Conservation (phyloP, 2,797 vertebrate species). For the Pteropus rufus region DNA sequence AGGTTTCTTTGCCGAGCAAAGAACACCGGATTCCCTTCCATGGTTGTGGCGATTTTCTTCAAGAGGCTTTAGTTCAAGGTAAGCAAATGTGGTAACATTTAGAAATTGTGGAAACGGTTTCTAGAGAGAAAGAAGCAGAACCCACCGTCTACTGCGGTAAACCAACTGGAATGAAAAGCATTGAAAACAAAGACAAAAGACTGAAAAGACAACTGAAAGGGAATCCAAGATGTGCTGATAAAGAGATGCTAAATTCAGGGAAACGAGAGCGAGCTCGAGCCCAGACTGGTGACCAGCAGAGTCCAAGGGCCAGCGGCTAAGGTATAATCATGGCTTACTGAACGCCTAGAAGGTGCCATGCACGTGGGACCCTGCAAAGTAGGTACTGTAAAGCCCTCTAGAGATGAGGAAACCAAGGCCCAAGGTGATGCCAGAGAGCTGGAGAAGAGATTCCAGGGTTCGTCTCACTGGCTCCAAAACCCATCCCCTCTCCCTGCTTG, state of each 20-base stretch:
- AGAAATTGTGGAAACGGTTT: background rate
- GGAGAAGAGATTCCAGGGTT: background rate
- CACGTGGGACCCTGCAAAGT: background rate
- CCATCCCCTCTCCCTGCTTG: background rate
- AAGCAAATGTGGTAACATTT: background rate
- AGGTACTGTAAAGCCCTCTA: background rate
- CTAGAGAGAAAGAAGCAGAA: background rate
- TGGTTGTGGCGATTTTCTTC: background rate
- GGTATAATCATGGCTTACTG: background rate
- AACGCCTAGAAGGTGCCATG: background rate
- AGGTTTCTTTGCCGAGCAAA: background rate
- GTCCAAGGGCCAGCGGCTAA: background rate
- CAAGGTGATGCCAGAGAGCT: background rate
- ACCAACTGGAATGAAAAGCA: background rate
- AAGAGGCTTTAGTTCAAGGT: background rate
- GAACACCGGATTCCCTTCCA: accelerated
- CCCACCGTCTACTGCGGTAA: background rate
- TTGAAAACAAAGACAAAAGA: background rate
- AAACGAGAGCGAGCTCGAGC: background rate
- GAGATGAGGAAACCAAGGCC: background rate
- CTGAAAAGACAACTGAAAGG: background rate
- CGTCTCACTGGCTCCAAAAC: background rate
- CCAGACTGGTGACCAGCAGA: background rate
- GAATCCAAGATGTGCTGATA: background rate
- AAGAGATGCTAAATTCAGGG: background rate